These are phyloP conservation scores for Melinaea marsaeus DNA, from an alignment of 2,888 invertebrate species.

Conservation along the genomic window DNA sequence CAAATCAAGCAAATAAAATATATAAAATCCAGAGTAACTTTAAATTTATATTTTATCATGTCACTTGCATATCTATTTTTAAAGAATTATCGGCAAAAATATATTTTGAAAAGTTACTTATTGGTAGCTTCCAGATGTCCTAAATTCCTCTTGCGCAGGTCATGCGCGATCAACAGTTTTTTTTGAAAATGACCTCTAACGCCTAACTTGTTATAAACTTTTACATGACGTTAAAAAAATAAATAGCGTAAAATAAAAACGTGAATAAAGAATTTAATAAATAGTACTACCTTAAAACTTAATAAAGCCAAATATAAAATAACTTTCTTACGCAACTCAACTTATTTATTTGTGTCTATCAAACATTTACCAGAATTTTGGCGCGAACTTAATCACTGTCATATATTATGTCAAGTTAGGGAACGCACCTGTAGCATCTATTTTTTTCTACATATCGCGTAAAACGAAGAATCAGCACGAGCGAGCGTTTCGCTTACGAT, in stretches of 20 bases:
- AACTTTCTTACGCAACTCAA: slow-evolving; percentile 9
- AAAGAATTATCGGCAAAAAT: no score
- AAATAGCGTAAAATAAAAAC: slow-evolving; percentile 30
- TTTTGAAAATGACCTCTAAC: slow-evolving; percentile 43
- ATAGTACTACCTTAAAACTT: slow-evolving; percentile 27
- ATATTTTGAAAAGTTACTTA: no score
- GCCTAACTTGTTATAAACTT: slow-evolving; percentile 46
- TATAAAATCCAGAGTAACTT: no score
- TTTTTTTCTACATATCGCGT: slow-evolving; percentile 48
- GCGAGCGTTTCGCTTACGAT: slow-evolving; percentile 48
- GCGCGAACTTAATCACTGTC: slow-evolving; percentile 49
- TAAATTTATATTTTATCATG: no score
- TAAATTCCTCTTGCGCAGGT: slow-evolving; percentile 63
- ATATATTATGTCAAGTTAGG: slow-evolving; percentile 53
- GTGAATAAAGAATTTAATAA: slow-evolving; percentile 21
- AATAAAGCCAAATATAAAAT: slow-evolving; percentile 44
- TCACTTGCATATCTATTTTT: no score
- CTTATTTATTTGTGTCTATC: slow-evolving; percentile 35
- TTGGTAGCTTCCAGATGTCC: no score
- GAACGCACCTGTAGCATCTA: slow-evolving; percentile 60
- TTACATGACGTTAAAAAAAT: slow-evolving; percentile 40
- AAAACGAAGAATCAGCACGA: slow-evolving; percentile 23
- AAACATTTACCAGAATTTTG: slow-evolving; percentile 50
- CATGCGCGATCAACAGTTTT: slow-evolving; percentile 55
- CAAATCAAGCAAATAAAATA: no score